Evolutionary conservation across 2,113 vertebrate genomes (phyloP), one percentile per base, ranked within the genome.

Genomic region (Rousettus leschenaultii): DNA sequence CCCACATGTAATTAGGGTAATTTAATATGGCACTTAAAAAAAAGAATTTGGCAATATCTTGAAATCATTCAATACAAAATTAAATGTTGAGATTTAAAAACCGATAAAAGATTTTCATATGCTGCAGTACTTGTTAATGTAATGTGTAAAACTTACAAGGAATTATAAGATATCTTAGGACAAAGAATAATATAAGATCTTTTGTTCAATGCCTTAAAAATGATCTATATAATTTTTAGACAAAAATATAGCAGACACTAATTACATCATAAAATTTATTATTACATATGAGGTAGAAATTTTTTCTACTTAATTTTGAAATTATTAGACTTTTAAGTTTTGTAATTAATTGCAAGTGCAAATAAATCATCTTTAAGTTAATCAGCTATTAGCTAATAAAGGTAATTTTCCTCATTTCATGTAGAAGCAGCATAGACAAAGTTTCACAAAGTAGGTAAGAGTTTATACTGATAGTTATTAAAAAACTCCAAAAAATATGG

Each of bases 201-300:
- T 97, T 90, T 83, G 68, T 55, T 95, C 28, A 94, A 43, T 89
- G n/a, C 48, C 51, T 86, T 85, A 90, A 75, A 92, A 93, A 91
- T 0, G 12, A 80, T 48, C 12, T 84, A 87, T 59, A 59, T 35
- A 65, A 92, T 74, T 89, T 95, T 91, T 45, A 95, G 91, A 85
- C 24, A 90, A 43, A 77, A 77, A 84, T 33, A 89, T 28, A 68
- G 53, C 33, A 66, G 40, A 80, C 10, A 18, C 16, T n/a, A 89
- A 33, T 40, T 82, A 88, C 24, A 78, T 63, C 38, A 86, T 21
- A 86, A 65, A 93, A 86, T 84, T 38, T 92, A 48, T 70, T 78
- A 90, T 65, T 48, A 92, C 18, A 77, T 8, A 22, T 38, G 92
- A 80, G 21, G 19, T 3, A 96, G 24, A 82, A 95, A 79, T 38